Conservation (phyloP, 2,888 invertebrate species). For the Poecilobothrus nobilitatus region DNA sequence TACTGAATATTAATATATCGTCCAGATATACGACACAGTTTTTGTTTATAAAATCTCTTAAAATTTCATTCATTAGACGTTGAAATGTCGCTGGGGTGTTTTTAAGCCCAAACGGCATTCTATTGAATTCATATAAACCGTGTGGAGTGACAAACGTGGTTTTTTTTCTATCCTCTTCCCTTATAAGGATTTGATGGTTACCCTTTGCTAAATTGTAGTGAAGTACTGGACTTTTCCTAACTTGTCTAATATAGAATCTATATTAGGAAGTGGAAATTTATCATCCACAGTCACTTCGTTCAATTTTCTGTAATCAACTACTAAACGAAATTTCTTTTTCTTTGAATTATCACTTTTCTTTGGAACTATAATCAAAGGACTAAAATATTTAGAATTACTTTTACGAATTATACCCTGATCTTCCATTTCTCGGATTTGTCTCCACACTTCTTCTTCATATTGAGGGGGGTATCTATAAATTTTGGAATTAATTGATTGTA, state of each 20-base stretch:
- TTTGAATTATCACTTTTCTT: constrained; percentile 19
- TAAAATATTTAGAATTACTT: constrained; percentile 17
- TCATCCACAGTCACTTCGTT: constrained; percentile 19
- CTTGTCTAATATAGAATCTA: too few relatives aligned
- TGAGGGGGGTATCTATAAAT: constrained; percentile 17
- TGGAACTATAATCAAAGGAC: constrained; percentile 17
- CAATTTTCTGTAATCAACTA: constrained; percentile 17
- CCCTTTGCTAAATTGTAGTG: constrained; percentile 15
- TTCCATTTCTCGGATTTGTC: constrained; percentile 19
- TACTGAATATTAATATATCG: constrained; percentile 19
- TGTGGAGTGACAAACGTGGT: constrained; percentile 21
- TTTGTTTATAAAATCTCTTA: constrained; percentile 19
- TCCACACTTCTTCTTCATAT: constrained; percentile 17
- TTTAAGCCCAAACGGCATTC: constrained; percentile 20
- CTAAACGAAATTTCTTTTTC: constrained; percentile 17
- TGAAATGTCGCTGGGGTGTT: constrained; percentile 18
- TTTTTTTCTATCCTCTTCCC: constrained; percentile 19
- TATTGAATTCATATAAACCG: constrained; percentile 19
- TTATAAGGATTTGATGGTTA: constrained; percentile 15
- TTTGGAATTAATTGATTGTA: constrained; percentile 18
- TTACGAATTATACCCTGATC: constrained; percentile 18
- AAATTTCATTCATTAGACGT: constrained; percentile 16
- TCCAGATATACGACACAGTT: constrained; percentile 21
- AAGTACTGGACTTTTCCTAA: too few relatives aligned
- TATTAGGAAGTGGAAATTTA: constrained; percentile 16